phyloP scores from a whole-genome alignment of 2,888 invertebrate species.

The Allacma fusca region DNA sequence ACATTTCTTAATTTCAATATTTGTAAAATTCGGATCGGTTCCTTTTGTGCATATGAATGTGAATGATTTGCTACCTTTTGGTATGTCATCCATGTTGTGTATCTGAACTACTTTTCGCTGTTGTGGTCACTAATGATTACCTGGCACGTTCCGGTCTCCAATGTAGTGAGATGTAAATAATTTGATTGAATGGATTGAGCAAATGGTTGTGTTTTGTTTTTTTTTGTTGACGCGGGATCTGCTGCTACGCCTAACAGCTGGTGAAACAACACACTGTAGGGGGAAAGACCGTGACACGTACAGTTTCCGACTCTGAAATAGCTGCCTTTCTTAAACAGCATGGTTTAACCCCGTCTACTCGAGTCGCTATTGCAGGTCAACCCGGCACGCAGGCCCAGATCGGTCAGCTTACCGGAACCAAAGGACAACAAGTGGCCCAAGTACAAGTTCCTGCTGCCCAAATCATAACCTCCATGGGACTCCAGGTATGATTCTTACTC shows the following conservation, averaged over 20 bases:
- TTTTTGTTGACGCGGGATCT: conserved; percentile 5
- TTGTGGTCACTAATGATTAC: no score
- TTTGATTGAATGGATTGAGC: conserved; percentile 23
- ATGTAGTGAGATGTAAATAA: not conserved
- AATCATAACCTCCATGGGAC: conserved; percentile 39
- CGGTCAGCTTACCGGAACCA: conserved; percentile 15
- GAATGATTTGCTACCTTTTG: no score
- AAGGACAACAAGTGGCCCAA: conserved; percentile 42
- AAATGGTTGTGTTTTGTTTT: conserved; percentile 30
- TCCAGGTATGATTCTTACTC: no score
- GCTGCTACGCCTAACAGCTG: conserved; percentile 46
- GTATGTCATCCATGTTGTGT: no score
- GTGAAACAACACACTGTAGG: conserved; percentile 60
- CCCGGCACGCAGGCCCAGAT: conserved; percentile 28
- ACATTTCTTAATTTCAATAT: no score
- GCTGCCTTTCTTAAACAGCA: conserved; percentile 58
- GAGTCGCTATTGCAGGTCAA: conserved; percentile 37
- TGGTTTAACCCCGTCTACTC: conserved; percentile 46
- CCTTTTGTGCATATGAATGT: no score
- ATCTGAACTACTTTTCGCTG: no score
- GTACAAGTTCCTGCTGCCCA: conserved; percentile 47
- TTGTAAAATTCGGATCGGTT: no score
- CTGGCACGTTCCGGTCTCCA: no score
- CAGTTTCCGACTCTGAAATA: conserved; percentile 58
- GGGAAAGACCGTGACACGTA: conserved; percentile 58